Evolutionary conservation across 1,140 invertebrate genomes (phyloP), one percentile per base, ranked within the genome.

Genomic region (Eurosta solidaginis): DNA sequence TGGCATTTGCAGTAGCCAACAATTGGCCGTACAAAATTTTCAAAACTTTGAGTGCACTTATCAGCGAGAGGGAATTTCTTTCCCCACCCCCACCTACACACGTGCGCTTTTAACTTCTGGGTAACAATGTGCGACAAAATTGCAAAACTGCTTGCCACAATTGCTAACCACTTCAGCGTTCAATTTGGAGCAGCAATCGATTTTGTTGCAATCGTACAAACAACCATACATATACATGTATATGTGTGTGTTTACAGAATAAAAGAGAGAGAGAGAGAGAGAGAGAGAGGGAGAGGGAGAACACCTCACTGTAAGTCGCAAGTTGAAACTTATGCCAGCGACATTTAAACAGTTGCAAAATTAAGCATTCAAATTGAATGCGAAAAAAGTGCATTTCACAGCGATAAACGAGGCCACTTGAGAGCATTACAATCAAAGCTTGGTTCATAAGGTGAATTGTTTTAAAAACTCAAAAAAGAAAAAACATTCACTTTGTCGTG

Each of bases 31-130:
- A 52, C 50, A 52, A 52, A 52, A 52, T 52, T 52, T 52, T 0
- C 50, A 52, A n/a, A 59, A 59, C 54, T 59, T 59, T 29, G 54
- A 59, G 54, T 33, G 54, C 54, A 59, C 54, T 59, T 59, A 59
- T 33, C 54, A 59, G 27, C 27, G 17, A 33, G 10, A 3, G 10
- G n/a, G n/a, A n/a, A n/a, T n/a, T n/a, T n/a, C n/a, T 17, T 3
- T 17, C 54, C 12, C 29, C 27, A 33, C 5, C 27, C 17, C n/a
- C 17, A 1, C 29, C 1, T 14, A 1, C 4, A 29, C 54, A 33
- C 54, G 27, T 17, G 54, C 27, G 27, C 1, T n/a, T 17, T 12
- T 59, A 3, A 12, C 29, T 17, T 33, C 27, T 4, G 12, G 54
- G 14, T 29, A 3, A 25, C 12, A 36, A 36, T 14, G 22, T 59